Conservation (phyloP, 2,113 vertebrate species). For the Tyrannus savana region DNA sequence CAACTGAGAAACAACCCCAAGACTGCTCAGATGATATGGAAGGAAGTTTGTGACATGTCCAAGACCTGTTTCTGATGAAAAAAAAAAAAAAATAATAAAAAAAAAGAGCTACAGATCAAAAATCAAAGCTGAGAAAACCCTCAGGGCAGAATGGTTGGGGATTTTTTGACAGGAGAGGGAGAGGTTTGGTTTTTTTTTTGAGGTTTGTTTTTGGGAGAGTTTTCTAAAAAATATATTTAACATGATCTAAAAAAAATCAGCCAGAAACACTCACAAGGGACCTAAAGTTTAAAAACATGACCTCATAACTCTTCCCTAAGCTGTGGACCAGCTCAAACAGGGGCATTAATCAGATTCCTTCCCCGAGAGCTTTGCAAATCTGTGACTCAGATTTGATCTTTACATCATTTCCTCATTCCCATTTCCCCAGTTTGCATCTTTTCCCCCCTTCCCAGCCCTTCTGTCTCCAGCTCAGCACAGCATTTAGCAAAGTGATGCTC, state of each 20-base stretch:
- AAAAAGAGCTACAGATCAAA: neutral
- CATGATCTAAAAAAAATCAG: fast-evolving
- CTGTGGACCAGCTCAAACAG: neutral
- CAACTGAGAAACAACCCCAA: neutral
- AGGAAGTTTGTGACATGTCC: neutral
- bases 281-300: neutral
- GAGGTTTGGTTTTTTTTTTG: neutral
- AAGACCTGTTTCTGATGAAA: neutral
- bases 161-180: fast-evolving
- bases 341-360: neutral
- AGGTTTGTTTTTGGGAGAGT: neutral
- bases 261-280: neutral
- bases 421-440: neutral
- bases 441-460: neutral
- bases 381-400: neutral
- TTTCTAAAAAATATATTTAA: neutral
- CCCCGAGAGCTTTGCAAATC: neutral
- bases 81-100: neutral
- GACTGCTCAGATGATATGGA: neutral
- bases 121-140: neutral
- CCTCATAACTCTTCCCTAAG: neutral
- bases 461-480: neutral
- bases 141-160: fast-evolving
- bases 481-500: neutral
- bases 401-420: neutral